Evolutionary conservation across 2,888 invertebrate genomes (phyloP), one percentile per base, ranked within the genome.

Genomic region (Byasa hedistus): DNA sequence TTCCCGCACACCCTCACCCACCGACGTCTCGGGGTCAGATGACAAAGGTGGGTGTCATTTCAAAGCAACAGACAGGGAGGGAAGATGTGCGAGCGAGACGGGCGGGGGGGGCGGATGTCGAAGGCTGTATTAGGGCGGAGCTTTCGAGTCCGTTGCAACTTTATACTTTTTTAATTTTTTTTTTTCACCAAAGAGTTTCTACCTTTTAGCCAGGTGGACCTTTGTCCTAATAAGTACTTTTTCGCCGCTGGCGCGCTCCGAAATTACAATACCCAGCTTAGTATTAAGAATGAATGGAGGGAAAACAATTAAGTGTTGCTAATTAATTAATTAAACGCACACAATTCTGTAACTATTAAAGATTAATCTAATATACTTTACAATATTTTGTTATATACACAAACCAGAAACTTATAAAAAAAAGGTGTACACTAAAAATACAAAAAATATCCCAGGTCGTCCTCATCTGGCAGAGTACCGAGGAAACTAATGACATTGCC

Each of bases 21-120:
- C 57, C 71, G 81, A 74, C 75, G 81, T 74, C 78, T 73, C 67
- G 78, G 87, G 81, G 78, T 91, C 90, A 86, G 86, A 90, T 91
- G 86, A 91, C 89, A 88, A 79, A 79, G 82, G 82, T 66, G 62
- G 76, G 74, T 79, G 79, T 75, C 79, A 78, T 89, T 88, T 87
- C 88, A 84, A 81, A 81, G 81, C 69, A 74, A 69, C 63, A 72
- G 82, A 86, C 70, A 62, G 79, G 76, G 84, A 84, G 65, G 72
- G 71, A 44, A 24, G 61, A 62, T 58, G 78, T 71, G 75, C 57
- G 82, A 85, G 51, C 57, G 78, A 68, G 73, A 77, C 48, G 63
- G 58, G 22, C 65, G 71, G 71, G 79, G 86, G 79, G 86, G 89
- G 84, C 88, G 86, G 73, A 84, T 77, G 74, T 72, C 64, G 62